Evolutionary conservation across 1,140 invertebrate genomes (phyloP), one percentile per base, ranked within the genome.

Genomic region (Monomorium pharaonis): DNA sequence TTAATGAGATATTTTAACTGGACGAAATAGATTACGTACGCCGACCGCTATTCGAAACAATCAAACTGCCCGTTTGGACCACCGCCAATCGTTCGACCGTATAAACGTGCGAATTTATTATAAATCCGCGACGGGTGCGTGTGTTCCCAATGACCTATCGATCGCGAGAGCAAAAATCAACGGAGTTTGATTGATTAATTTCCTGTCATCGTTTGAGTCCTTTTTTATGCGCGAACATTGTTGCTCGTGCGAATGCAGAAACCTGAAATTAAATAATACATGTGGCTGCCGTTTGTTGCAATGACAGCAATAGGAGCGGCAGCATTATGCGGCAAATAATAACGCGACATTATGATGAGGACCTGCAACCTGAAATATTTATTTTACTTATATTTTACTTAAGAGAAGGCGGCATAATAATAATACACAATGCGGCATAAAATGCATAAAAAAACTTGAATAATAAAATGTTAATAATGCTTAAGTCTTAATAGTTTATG

Each of bases 1-100:
- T 90, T 90, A 90, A 88, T 85, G 86, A 81, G 88, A 86, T 87
- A 90, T 90, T 90, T 86, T 87, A 90, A 90, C 86, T 75, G 88
- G 74, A 49, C 70, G 84, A 88, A 90, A 90, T 85, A 85, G 86
- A 90, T 90, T 90, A 90, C 89, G 70, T 51, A 33, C 56, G 81
- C 67, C 81, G 77, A 84, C 76, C 83, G 86, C 47, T 67, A 87
- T 90, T 88, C 88, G 76, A 86, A 90, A 90, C 89, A 90, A 90
- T 90, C 86, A 78, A 88, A 90, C 89, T 90, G 86, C 27, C 47
- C 65, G 72, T 54, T 88, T 90, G 86, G 89, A 51, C 51, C 42
- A 33, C 16, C 63, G 86, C 89, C 88, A 86, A 51, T 72, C 44
- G 58, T 30, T 30, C 60, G 42, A 42, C 49, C 85, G 86, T 63